Percentiles rank a stretch among this genome's conserved stretches.
Evolutionary conservation across 2,113 vertebrate genomes (phyloP).

Genomic region (Salvelinus namaycush): DNA sequence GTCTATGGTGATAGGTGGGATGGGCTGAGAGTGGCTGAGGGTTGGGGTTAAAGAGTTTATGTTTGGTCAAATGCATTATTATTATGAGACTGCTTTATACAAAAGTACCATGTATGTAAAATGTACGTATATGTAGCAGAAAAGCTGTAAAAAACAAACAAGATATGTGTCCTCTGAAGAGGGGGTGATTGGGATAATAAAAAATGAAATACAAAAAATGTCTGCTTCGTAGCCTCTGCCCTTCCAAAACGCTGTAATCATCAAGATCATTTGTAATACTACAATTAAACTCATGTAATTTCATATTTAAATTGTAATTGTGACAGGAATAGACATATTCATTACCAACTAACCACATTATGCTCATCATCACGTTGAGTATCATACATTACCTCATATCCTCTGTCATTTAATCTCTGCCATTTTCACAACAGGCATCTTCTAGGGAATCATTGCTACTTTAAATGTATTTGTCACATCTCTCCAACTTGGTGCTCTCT

Average conservation of each 20-base stretch:
- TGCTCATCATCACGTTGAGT: slow-evolving; percentile 59
- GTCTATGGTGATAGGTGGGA: no score
- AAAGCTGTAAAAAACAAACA: no score
- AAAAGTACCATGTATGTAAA: no score
- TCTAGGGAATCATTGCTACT: slow-evolving; percentile 61
- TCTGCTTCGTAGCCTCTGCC: slow-evolving; percentile 52
- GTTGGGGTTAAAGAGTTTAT: no score
- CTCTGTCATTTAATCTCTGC: slow-evolving; percentile 67
- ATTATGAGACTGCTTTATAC: no score
- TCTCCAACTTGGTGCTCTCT: slow-evolving; percentile 57
- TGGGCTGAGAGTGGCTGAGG: no score
- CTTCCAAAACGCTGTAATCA: slow-evolving; percentile 37
- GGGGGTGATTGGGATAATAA: no score
- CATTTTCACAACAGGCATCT: slow-evolving; percentile 68
- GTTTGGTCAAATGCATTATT: no score
- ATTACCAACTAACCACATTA: slow-evolving; percentile 54
- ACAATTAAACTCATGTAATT: slow-evolving; percentile 65
- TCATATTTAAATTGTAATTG: slow-evolving; percentile 56
- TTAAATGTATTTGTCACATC: slow-evolving; percentile 70
- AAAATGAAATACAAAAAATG: slow-evolving; percentile 15
- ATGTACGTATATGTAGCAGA: no score
- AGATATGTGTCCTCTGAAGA: no score
- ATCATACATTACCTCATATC: slow-evolving; percentile 67
- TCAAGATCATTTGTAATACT: slow-evolving; percentile 58
- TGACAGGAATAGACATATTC: slow-evolving; percentile 51